Percentiles rank a stretch among this genome's conserved stretches.
Conservation (phyloP, 53 echinoderm and acorn worm genomes). For the Echinometra lucunter region DNA sequence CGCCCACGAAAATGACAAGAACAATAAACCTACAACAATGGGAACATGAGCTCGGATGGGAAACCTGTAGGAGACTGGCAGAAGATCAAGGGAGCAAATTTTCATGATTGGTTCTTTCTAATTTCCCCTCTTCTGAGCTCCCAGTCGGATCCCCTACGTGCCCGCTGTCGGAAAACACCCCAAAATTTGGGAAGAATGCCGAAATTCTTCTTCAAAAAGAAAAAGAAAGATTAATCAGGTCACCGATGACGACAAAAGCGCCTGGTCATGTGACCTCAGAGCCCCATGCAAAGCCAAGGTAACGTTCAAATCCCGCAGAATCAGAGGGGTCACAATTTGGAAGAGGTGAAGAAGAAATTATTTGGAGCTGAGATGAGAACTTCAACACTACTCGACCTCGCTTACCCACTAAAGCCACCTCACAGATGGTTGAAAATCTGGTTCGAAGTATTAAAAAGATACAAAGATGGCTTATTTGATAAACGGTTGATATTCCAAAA, state of each 20-base stretch:
- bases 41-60: not conserved
- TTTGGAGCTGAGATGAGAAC: not conserved
- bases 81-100: not conserved
- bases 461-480: not conserved
- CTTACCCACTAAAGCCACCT: slow-evolving; percentile 7
- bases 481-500: not conserved
- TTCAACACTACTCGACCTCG: not conserved
- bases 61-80: not conserved
- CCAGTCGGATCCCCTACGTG: slow-evolving; percentile 11
- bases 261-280: slow-evolving; percentile 24
- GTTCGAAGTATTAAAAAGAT: not conserved
- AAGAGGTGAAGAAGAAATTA: slow-evolving; percentile 40
- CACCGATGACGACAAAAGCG: slow-evolving; percentile 59
- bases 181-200: slow-evolving; percentile 48
- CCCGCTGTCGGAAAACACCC: slow-evolving; percentile 42
- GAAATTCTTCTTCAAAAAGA: slow-evolving; percentile 23
- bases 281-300: slow-evolving; percentile 65
- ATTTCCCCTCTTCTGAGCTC: slow-evolving; percentile 5
- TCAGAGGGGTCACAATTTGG: slow-evolving; percentile 51
- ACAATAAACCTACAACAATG: slow-evolving; percentile 47
- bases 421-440: not conserved
- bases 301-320: slow-evolving; percentile 51
- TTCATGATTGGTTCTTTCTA: slow-evolving; percentile 30
- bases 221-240: slow-evolving; percentile 64
- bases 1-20: not conserved